Evolutionary conservation across 2,888 invertebrate species (phyloP), one percentile per base, ranked within the genome.

Genomic region (Seira sanloemensis): DNA sequence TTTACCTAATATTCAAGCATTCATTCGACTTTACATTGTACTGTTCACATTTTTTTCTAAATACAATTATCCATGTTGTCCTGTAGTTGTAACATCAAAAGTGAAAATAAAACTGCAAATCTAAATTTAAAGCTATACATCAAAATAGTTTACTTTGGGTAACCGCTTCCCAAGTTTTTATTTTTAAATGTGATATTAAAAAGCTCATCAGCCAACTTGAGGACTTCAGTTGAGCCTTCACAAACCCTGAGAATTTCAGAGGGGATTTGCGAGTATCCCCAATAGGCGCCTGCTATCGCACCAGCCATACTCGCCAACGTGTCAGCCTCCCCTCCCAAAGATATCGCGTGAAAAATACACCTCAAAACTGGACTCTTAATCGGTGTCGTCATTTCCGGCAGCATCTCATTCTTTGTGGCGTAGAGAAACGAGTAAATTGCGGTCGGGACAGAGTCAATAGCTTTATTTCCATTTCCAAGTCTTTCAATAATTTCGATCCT

Each of bases 291-390:
- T 27, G 94, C 93, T 83, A 95, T 93, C 2, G 94, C 93, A 18
- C 94, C 94, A 7, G 95, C 93, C 95, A 95, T 95, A 74, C 94
- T 93, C 0, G 94, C 95, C 88, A 95, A 95, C 0, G 95, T 95
- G 89, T 95, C 95, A 0, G 95, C 94, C 91, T 96, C 95, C 1
- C 95, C 95, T 27, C 95, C 95, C 16, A 95, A 91, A 16, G 93
- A 93, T 85, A 95, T 94, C 9, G 95, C 94, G 90, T 94, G 94
- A 89, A 94, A 94, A 37, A 96, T 91, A 1, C 94, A 93, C 86
- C 94, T 92, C 89, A 94, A 92, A 89, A 94, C 93, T 24, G 92
- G 91, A 91, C 93, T 94, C 19, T 93, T 92, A 54, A 93, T 93
- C 91, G 92, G 86, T 58, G 91, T 74, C 12, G 74, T 66, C 68